Conservation (phyloP, 2,797 vertebrate genomes). For the Rousettus madagascariensis region DNA sequence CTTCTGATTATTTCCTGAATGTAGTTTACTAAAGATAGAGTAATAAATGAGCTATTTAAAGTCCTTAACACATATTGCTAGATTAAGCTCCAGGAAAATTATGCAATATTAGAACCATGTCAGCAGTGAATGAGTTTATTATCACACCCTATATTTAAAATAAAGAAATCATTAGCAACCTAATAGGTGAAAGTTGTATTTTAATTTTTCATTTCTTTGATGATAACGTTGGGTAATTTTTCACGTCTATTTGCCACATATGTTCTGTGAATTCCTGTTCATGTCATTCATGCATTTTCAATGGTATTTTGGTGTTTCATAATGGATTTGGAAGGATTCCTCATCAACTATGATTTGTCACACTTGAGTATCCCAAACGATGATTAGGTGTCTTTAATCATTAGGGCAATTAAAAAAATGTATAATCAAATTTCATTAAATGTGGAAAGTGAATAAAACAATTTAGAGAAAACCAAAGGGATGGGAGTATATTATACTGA, state of each 20-base stretch:
- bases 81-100: slow-evolving; percentile 14
- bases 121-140: background rate
- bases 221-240: background rate
- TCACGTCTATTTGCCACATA: background rate
- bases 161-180: background rate
- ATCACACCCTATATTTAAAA: background rate
- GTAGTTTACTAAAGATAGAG: slow-evolving; percentile 26
- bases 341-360: slow-evolving; percentile 35
- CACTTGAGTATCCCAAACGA: background rate
- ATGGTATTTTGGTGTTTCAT: background rate
- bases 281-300: slow-evolving; percentile 33
- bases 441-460: slow-evolving; percentile 28
- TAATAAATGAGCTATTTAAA: slow-evolving; percentile 33
- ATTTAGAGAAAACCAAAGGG: slow-evolving; percentile 47
- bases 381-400: slow-evolving; percentile 41
- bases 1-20: slow-evolving; percentile 28
- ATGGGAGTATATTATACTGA: background rate
- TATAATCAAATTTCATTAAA: slow-evolving; percentile 20
- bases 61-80: background rate
- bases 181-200: slow-evolving; percentile 17
- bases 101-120: background rate
- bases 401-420: background rate
- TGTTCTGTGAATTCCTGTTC: background rate
- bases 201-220: slow-evolving; percentile 43
- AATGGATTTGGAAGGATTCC: slow-evolving; percentile 16